A percentile compares a stretch with the other conserved stretches of the same genome.
These are phyloP conservation scores for Drosophila pullipes DNA, from an alignment of 2,888 invertebrate genomes.

Conservation along the genomic window DNA sequence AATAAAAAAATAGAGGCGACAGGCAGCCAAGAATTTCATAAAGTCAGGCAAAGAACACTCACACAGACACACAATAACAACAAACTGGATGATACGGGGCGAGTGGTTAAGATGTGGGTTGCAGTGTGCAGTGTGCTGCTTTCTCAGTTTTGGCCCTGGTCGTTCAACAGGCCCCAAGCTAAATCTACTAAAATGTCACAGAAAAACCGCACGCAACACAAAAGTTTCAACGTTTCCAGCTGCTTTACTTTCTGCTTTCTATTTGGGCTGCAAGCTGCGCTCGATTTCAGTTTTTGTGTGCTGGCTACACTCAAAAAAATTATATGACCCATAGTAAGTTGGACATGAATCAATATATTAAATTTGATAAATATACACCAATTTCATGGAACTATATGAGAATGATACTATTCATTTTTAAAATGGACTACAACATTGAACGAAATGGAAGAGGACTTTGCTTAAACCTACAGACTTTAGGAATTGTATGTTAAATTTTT, in stretches of 20 bases:
- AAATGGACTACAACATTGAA: neutral
- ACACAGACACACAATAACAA: conserved; percentile 24
- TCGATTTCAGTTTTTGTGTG: conserved; percentile 59
- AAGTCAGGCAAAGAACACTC: conserved; percentile 32
- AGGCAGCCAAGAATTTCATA: conserved; percentile 50
- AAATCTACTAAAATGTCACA: conserved; percentile 70
- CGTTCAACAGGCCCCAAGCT: conserved; percentile 43
- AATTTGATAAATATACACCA: neutral
- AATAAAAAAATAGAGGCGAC: conserved; percentile 17
- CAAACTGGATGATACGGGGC: conserved; percentile 25
- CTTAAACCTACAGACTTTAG: neutral
- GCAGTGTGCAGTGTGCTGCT: neutral
- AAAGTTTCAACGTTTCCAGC: conserved; percentile 65
- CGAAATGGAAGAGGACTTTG: neutral
- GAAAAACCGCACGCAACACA: conserved; percentile 69
- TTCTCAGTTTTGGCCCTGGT: conserved; percentile 10
- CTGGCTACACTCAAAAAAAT: neutral
- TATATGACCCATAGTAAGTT: neutral
- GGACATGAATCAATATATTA: neutral
- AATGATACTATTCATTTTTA: neutral
- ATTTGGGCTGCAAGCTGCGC: conserved; percentile 57
- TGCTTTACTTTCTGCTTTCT: conserved; percentile 36
- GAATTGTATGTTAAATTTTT: neutral
- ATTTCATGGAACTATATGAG: neutral
- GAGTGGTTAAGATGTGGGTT: conserved; percentile 20